Evolutionary conservation across 2,797 vertebrate genomes (phyloP).

Genomic region (Acipenser oxyrinchus): DNA sequence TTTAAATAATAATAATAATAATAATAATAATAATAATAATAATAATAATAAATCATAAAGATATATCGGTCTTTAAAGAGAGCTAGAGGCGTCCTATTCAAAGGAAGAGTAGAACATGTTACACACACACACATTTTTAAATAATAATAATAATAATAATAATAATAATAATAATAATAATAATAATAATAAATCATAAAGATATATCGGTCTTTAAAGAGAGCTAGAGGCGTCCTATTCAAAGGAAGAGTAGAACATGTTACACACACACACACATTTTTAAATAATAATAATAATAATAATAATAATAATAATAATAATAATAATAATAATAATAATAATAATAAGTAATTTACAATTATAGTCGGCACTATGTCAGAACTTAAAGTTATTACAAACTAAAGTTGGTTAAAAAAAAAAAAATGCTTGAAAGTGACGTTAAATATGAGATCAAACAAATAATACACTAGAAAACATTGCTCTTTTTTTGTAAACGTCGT

Average conservation of each 20-base stretch:
- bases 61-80: neutral
- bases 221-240: too few relatives aligned
- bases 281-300: too few relatives aligned
- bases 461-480: too few relatives aligned
- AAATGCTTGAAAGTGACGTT: neutral
- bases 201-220: neutral
- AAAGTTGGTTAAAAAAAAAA: neutral
- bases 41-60: constrained; percentile 32
- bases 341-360: neutral
- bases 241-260: neutral
- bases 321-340: too few relatives aligned
- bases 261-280: neutral
- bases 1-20: too few relatives aligned
- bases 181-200: constrained; percentile 31
- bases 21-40: too few relatives aligned
- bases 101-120: neutral
- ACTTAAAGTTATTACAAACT: neutral
- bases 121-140: neutral
- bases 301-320: too few relatives aligned
- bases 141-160: too few relatives aligned
- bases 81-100: too few relatives aligned
- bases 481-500: too few relatives aligned
- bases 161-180: too few relatives aligned
- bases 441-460: too few relatives aligned
- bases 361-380: neutral